phyloP scores from a whole-genome alignment of 1,140 invertebrate species.

The Drosophila lowei region DNA sequence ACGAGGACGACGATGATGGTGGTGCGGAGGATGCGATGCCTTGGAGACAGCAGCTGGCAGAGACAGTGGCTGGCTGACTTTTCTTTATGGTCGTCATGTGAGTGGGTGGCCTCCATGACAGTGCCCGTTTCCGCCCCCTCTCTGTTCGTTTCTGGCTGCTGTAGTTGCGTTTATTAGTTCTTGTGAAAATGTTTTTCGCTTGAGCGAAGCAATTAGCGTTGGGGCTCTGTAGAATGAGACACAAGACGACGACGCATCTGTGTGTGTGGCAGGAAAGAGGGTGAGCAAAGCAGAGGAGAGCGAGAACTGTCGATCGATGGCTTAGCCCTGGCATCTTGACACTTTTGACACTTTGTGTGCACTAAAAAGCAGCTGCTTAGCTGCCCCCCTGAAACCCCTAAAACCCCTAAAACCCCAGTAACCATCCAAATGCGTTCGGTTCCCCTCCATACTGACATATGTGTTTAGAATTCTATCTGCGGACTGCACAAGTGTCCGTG shows the following conservation, averaged over 20 bases:
- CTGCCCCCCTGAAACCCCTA: slow-evolving; percentile 6
- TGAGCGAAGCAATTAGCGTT: slow-evolving; percentile 52
- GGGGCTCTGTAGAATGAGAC: background rate
- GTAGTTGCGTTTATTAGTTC: slow-evolving; percentile 59
- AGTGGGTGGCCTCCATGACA: slow-evolving; percentile 15
- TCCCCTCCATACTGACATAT: slow-evolving; percentile 2
- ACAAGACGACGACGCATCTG: background rate
- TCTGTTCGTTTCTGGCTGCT: slow-evolving; percentile 11
- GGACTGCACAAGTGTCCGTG: slow-evolving; percentile 71
- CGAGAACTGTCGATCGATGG: slow-evolving; percentile 38
- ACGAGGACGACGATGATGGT: slow-evolving; percentile 4
- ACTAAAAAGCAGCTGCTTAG: slow-evolving; percentile 24
- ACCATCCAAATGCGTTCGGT: slow-evolving; percentile 1
- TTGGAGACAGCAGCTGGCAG: slow-evolving; percentile 33
- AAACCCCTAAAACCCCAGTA: slow-evolving; percentile 12
- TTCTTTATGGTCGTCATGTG: slow-evolving; percentile 43
- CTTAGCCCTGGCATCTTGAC: slow-evolving; percentile 32
- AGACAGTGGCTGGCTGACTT: slow-evolving; percentile 22
- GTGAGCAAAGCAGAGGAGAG: background rate
- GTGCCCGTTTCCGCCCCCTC: background rate
- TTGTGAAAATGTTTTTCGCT: slow-evolving; percentile 52
- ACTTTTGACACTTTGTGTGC: slow-evolving; percentile 60
- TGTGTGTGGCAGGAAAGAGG: background rate
- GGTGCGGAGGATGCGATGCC: slow-evolving; percentile 12
- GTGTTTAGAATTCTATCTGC: slow-evolving; percentile 56